Percentiles rank a stretch among this genome's conserved stretches.
These are phyloP conservation scores for Colletes latitarsis DNA, from an alignment of 1,140 invertebrate genomes.

Conservation along the genomic window DNA sequence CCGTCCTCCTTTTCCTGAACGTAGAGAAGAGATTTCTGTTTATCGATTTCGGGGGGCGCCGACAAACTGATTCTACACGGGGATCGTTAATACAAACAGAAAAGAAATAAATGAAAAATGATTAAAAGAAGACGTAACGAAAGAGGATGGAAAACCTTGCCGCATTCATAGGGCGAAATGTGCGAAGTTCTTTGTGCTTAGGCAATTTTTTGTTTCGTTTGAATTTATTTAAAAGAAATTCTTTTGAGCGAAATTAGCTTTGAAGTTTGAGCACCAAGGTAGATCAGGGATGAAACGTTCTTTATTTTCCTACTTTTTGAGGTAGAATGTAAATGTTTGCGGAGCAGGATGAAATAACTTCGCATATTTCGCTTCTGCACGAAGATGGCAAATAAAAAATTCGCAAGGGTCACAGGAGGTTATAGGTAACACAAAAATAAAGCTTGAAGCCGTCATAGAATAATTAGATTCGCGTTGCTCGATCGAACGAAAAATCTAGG, in stretches of 20 bases:
- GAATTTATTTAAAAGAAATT: too few species aligned
- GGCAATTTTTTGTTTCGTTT: too few species aligned
- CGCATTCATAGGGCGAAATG: constrained; percentile 8
- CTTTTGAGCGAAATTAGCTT: neutral
- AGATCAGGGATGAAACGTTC: neutral
- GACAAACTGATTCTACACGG: constrained; percentile 22
- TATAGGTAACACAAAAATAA: neutral
- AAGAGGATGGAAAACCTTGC: constrained; percentile 11
- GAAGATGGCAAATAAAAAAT: constrained; percentile 24
- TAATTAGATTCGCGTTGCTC: neutral
- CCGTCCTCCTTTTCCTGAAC: constrained; percentile 89
- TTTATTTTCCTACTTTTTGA: neutral
- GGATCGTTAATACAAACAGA: constrained; percentile 18
- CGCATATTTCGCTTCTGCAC: constrained; percentile 23
- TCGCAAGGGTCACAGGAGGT: neutral
- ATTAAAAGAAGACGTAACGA: neutral
- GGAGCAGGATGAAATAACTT: neutral
- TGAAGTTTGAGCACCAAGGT: too few species aligned
- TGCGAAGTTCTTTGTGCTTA: neutral
- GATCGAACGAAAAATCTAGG: neutral
- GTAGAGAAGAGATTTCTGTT: constrained; percentile 61
- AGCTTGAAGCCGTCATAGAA: constrained; percentile 4
- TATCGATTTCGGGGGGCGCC: constrained; percentile 31
- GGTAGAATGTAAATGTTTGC: neutral
- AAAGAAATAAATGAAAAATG: constrained; percentile 7